Base-by-base conservation (phyloP, 2,888 invertebrate genomes). In the Drosophila differens region DNA sequence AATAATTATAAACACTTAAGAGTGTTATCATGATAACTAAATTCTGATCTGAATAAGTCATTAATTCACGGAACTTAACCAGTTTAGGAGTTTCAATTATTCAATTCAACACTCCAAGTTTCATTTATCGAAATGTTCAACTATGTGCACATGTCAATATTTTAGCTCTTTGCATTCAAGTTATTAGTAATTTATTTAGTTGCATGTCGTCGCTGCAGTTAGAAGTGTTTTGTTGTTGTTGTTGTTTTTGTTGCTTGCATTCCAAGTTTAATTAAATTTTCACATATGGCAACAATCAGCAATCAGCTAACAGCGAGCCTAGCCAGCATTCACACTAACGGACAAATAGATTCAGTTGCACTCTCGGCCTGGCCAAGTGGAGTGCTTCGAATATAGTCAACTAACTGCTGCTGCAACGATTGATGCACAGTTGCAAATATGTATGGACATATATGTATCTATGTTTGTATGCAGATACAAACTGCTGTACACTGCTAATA, bases 211-310 rank as follows among this genome's bases (percentile, higher is more conserved):
- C 41, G 51, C 4, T 35, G 59, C 75, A 70, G 70, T 60, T 70
- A 61, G 64, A 70, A 55, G 49, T 65, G 58, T 25, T 25, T 47
- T 47, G 28, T 28, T 28, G 28, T 28, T 28, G 28, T 28, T n/a
- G 2, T n/a, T 41, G 1, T 14, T 22, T 4, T 14, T 16, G n/a
- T 25, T 9, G 65, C 63, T 66, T 58, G 32, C 59, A 60, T 41
- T 71, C 35, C 60, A 79, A 81, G 75, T 90, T 90, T 88, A 90
- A 89, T 90, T 90, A 87, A 89, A 89, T 85, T 89, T 85, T 75
- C 66, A 73, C 63, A 68, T 44, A 12, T 58, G 73, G 62, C 41
- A 58, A 81, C 83, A 74, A 81, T 78, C 71, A 61, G 74, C 91
- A 82, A 89, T 83, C 82, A 82, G 69, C 82, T 47, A 72, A 62